Evolutionary conservation across 2,888 invertebrate species (phyloP).

Genomic region (Tromatobia lineatoria): DNA sequence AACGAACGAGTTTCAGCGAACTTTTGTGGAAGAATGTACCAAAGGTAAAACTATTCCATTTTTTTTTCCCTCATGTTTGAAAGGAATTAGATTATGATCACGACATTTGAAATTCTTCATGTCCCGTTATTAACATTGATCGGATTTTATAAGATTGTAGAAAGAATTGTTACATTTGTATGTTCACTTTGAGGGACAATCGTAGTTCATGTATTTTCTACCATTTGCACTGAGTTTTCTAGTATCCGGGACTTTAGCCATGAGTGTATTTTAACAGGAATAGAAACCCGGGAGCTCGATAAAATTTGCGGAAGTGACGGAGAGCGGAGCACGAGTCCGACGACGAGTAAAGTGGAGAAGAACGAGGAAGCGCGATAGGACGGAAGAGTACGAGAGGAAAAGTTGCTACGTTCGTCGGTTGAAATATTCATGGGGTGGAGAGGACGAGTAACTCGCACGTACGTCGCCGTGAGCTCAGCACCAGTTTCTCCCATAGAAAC

Average conservation of each 20-base stretch:
- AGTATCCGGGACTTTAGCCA: not conserved
- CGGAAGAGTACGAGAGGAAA: slow-evolving; percentile 33
- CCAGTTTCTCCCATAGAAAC: slow-evolving; percentile 10
- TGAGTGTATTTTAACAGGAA: slow-evolving; percentile 13
- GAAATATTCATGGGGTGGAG: slow-evolving; percentile 52
- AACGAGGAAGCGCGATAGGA: slow-evolving; percentile 25
- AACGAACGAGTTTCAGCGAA: no score
- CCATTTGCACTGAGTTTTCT: not conserved
- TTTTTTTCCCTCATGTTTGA: no score
- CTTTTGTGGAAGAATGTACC: no score
- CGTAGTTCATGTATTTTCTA: not conserved
- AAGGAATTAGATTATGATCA: not conserved
- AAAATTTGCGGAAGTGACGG: slow-evolving; percentile 45
- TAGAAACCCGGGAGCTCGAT: slow-evolving; percentile 14
- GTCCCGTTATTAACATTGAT: not conserved
- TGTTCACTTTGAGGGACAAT: not conserved
- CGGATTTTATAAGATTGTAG: not conserved
- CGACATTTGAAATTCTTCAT: not conserved
- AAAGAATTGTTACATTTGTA: not conserved
- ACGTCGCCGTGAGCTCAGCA: not conserved
- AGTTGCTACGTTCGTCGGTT: slow-evolving; percentile 52
- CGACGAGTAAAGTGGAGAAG: slow-evolving; percentile 34
- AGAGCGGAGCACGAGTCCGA: not conserved
- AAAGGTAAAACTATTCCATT: no score
- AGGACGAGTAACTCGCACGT: slow-evolving; percentile 1